These are phyloP conservation scores for Globodera ellingtonae DNA, from an alignment of 1,140 invertebrate species.

Conservation along the genomic window DNA sequence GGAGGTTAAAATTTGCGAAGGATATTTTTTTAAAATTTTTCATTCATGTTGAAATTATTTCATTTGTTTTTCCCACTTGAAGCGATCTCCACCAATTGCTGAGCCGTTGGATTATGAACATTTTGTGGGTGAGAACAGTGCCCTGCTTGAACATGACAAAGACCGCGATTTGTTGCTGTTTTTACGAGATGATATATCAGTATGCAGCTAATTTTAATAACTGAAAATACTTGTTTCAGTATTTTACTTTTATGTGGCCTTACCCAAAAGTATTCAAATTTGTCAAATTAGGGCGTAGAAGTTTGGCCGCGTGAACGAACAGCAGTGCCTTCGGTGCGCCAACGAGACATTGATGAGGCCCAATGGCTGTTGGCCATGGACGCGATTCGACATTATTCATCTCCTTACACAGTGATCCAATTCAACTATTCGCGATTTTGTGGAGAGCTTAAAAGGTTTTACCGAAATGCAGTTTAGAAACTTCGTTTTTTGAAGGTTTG, in stretches of 20 bases:
- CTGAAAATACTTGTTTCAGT: constrained; percentile 7
- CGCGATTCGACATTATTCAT: constrained; percentile 43
- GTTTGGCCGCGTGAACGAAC: constrained; percentile 39
- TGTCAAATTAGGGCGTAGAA: constrained; percentile 22
- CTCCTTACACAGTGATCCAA: constrained; percentile 46
- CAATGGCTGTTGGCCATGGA: constrained; percentile 43
- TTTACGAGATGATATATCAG: constrained; percentile 50
- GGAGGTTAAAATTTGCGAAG: no score
- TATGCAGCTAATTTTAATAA: constrained; percentile 33
- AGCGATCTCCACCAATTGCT: constrained; percentile 45
- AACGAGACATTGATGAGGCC: constrained; percentile 35
- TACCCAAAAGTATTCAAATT: no score
- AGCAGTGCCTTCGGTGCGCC: constrained; percentile 38
- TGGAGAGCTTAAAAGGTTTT: constrained; percentile 55
- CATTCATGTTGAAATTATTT: no score
- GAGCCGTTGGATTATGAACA: constrained; percentile 49
- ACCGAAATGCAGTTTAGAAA: no score
- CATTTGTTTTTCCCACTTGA: constrained; percentile 27
- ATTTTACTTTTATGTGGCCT: no score
- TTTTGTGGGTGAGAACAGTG: constrained; percentile 49
- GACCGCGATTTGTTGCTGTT: constrained; percentile 49
- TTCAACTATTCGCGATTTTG: constrained; percentile 49
- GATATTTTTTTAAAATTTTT: no score
- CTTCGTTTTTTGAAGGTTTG: constrained; percentile 23
- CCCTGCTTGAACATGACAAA: constrained; percentile 48